Evolutionary conservation across 2,113 vertebrate species (phyloP).

Genomic region (Dicerorhinus sumatrensis): DNA sequence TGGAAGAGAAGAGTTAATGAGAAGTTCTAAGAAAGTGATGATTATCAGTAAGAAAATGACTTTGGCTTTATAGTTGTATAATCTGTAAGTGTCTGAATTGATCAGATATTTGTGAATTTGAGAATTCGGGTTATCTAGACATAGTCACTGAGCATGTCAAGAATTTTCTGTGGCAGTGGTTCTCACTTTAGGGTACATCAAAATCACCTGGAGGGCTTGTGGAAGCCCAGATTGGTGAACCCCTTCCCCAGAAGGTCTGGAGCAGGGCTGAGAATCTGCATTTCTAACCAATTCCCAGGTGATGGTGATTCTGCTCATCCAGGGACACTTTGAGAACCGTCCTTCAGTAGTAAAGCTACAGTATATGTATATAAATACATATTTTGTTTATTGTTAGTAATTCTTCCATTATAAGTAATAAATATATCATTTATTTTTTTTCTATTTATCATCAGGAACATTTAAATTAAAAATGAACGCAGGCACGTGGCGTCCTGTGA

Average conservation of each 20-base stretch:
- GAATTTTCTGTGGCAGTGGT: neutral
- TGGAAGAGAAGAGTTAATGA: neutral
- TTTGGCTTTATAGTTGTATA: neutral
- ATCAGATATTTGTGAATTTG: neutral
- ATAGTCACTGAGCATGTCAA: neutral
- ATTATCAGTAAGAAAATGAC: constrained; percentile 25
- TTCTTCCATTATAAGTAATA: neutral
- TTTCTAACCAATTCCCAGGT: neutral
- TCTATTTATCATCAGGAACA: constrained; percentile 15
- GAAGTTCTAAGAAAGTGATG: neutral
- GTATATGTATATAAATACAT: neutral
- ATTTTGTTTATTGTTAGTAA: neutral
- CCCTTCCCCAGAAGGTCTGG: neutral
- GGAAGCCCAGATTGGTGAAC: neutral
- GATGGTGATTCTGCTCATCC: neutral
- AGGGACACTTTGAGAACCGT: neutral
- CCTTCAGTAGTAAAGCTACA: neutral
- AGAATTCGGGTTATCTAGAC: neutral
- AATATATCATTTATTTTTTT: neutral
- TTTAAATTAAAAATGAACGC: constrained; percentile 9
- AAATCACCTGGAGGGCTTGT: neutral
- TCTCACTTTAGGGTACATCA: neutral
- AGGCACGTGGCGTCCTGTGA: neutral
- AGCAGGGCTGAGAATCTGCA: neutral
- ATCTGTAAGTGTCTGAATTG: neutral